Percentiles rank a stretch among this genome's conserved stretches.
phyloP scores from a whole-genome alignment of 2,888 invertebrate species.

The Clepsis dumicolana region DNA sequence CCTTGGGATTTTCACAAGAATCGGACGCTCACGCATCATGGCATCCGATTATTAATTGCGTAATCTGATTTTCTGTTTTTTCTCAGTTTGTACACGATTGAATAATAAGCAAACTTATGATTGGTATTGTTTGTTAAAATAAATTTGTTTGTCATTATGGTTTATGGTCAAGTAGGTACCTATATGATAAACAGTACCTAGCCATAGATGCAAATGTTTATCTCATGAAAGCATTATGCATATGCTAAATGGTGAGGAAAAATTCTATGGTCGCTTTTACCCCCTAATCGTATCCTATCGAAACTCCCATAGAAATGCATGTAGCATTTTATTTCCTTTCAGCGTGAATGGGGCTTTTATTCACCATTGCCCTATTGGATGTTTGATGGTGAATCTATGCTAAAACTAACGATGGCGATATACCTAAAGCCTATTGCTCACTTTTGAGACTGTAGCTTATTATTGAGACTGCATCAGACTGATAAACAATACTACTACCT shows the following conservation, averaged over 20 bases:
- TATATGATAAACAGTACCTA: neutral
- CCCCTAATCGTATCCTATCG: too few relatives aligned
- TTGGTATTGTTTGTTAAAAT: constrained; percentile 3
- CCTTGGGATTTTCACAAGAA: constrained; percentile 47
- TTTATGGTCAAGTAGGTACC: too few relatives aligned
- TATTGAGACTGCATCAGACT: too few relatives aligned
- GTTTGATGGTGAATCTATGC: neutral
- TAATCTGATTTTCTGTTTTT: constrained; percentile 28
- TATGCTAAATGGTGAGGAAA: too few relatives aligned
- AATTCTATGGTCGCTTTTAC: too few relatives aligned
- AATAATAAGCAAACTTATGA: constrained; percentile 4
- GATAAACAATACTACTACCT: too few relatives aligned
- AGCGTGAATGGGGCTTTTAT: too few relatives aligned
- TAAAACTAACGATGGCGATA: neutral
- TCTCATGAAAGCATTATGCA: too few relatives aligned
- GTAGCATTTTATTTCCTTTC: too few relatives aligned
- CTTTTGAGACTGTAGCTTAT: too few relatives aligned
- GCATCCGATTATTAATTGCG: constrained; percentile 12
- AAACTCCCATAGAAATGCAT: too few relatives aligned
- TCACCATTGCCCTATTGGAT: too few relatives aligned
- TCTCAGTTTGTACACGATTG: neutral
- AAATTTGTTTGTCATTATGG: neutral
- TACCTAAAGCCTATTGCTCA: neutral
- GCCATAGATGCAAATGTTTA: neutral
- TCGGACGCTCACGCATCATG: constrained; percentile 3